Evolutionary conservation across 53 echinoderm and acorn worm species (phyloP), one percentile per base, ranked within the genome.

Genomic region (Stichopus horrens): DNA sequence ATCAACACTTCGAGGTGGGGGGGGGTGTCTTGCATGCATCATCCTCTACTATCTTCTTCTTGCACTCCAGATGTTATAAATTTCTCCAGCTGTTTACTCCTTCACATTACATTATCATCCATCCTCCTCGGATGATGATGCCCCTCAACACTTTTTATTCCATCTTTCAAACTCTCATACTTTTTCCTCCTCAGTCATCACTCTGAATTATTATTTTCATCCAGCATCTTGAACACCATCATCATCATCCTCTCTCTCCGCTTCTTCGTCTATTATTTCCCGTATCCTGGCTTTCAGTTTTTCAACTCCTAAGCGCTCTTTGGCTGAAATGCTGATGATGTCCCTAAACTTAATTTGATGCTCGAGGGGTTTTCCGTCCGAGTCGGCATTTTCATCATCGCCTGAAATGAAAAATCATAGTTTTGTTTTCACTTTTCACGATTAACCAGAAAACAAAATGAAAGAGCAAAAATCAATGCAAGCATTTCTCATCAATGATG

Each of bases 241-340:
- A 7, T 89, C 57, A 52, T 87, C 57, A n/a, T 68, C 66, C 55
- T 91, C 83, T 55, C 52, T 65, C 53, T 90, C 90, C 20, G 82
- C 71, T 82, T 79, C 88, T 37, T 85, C 89, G 55, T 59, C 86
- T 8, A 63, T 77, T 53, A 57, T 51, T n/a, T 76, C 77, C 76
- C 74, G 11, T 53, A 80, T 90, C 86, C 82, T 80, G 52, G 4
- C 89, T 56, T 81, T 83, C 57, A 92, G 91, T 58, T 60, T 52
- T 9, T 93, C 89, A 3, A 95, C 21, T 11, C 93, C 90, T 9
- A 55, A 37, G 18, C 83, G 86, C 54, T 93, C 88, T 74, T 91
- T 86, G 71, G 95, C 95, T 14, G 93, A 95, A 7, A 95, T 90
- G 19, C 86, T 83, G 65, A 95, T 74, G 75, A 91, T 86, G 71